Percentiles rank a stretch among this genome's conserved stretches.
phyloP scores from a whole-genome alignment of 2,888 invertebrate species.

The Liopterus haemorrhoidalis region DNA sequence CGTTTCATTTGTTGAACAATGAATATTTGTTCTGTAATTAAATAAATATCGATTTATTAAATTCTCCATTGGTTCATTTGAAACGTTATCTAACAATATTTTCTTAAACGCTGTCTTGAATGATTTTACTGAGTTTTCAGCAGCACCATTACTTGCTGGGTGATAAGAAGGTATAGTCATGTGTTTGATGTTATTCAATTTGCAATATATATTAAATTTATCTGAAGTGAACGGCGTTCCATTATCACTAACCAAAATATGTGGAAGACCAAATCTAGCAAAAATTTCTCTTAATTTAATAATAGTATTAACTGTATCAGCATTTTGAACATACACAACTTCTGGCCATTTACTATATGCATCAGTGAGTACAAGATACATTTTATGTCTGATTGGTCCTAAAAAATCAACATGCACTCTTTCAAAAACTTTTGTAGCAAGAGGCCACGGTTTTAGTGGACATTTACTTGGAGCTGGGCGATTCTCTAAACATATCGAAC shows the following conservation, averaged over 20 bases:
- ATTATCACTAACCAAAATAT: neutral
- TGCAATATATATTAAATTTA: too few relatives aligned
- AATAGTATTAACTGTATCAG: neutral
- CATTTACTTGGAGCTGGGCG: conserved; percentile 17
- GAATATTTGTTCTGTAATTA: too few relatives aligned
- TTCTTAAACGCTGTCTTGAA: too few relatives aligned
- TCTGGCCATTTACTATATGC: conserved; percentile 12
- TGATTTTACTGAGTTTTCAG: too few relatives aligned
- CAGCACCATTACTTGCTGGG: too few relatives aligned
- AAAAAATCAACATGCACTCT: conserved; percentile 29
- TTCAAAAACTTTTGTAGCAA: conserved; percentile 26
- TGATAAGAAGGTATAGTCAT: too few relatives aligned
- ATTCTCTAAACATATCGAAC: conserved; percentile 17
- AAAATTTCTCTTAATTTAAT: neutral
- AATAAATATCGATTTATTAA: too few relatives aligned
- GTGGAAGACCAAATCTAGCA: neutral
- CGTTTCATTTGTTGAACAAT: too few relatives aligned
- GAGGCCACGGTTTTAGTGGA: conserved; percentile 23
- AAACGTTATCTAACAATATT: too few relatives aligned
- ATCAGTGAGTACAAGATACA: conserved; percentile 27
- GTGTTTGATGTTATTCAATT: too few relatives aligned
- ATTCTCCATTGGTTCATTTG: too few relatives aligned
- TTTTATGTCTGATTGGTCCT: conserved; percentile 24
- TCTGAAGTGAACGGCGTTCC: neutral
- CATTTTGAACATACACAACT: neutral